Evolutionary conservation across 2,113 vertebrate species (phyloP).

Genomic region (Oreotrochilus melanogaster): DNA sequence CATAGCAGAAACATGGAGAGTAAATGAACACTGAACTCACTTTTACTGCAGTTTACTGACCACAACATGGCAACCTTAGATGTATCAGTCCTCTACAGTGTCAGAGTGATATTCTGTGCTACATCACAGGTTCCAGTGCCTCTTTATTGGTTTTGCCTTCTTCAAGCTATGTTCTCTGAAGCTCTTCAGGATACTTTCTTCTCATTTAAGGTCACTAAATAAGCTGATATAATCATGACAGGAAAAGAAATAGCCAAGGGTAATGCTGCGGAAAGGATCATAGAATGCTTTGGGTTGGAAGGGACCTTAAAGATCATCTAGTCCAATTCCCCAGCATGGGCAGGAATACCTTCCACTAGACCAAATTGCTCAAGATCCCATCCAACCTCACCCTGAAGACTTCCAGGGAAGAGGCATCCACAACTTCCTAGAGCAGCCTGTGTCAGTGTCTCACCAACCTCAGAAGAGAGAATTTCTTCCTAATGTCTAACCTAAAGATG

Average conservation of each 20-base stretch:
- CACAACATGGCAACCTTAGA: fast-evolving
- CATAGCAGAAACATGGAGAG: not conserved
- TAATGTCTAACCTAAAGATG: not conserved
- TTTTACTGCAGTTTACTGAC: not conserved
- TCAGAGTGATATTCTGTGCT: not conserved
- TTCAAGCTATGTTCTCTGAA: not conserved
- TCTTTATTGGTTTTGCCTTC: not conserved
- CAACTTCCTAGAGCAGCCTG: too few species aligned
- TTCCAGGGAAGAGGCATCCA: too few species aligned
- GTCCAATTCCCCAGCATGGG: too few species aligned
- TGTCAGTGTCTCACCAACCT: too few species aligned
- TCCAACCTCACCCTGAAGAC: too few species aligned
- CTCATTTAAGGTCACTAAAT: not conserved
- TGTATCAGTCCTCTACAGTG: not conserved
- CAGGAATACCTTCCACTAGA: too few species aligned
- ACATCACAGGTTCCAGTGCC: not conserved
- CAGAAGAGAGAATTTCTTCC: too few species aligned
- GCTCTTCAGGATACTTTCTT: not conserved
- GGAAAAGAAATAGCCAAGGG: not conserved
- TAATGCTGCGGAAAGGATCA: not conserved
- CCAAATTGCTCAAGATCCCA: too few species aligned
- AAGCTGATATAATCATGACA: not conserved
- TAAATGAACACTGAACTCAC: fast-evolving
- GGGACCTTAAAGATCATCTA: too few species aligned
- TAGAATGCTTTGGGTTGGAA: too few species aligned